Percentiles rank a stretch among this genome's conserved stretches.
Conservation (phyloP, 1,140 invertebrate species). For the Calephelis nemesis region DNA sequence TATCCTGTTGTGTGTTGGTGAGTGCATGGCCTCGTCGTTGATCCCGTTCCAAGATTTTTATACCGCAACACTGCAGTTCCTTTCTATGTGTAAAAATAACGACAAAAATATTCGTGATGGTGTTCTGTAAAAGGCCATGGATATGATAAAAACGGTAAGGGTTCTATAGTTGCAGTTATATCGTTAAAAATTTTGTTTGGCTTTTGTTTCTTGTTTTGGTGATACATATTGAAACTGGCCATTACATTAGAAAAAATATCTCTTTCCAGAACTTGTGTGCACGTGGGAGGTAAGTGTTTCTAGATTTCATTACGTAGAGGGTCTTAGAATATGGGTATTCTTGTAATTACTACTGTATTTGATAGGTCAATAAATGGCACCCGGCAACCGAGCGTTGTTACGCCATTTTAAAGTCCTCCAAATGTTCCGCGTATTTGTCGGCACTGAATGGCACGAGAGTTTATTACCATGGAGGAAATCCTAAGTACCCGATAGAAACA, state of each 20-base stretch:
- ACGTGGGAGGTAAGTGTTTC: constrained; percentile 76
- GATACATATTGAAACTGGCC: constrained; percentile 75
- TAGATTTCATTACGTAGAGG: constrained; percentile 62
- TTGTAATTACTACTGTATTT: constrained; percentile 46
- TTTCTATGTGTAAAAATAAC: constrained; percentile 69
- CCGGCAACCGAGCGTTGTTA: constrained; percentile 78
- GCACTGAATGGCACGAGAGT: constrained; percentile 54
- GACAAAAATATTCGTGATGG: constrained; percentile 75
- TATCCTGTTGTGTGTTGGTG: constrained; percentile 76
- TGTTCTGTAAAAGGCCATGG: constrained; percentile 77
- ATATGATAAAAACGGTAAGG: constrained; percentile 79
- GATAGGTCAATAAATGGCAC: constrained; percentile 77
- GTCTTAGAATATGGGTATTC: constrained; percentile 55
- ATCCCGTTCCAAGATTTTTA: constrained; percentile 70
- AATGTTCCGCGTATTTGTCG: constrained; percentile 74
- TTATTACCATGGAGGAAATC: constrained; percentile 58
- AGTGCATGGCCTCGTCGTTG: constrained; percentile 74
- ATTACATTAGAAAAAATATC: constrained; percentile 80
- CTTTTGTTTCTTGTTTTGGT: constrained; percentile 80
- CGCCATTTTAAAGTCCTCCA: constrained; percentile 78
- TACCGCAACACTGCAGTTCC: constrained; percentile 53
- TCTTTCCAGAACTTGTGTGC: constrained; percentile 78
- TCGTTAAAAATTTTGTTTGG: constrained; percentile 70
- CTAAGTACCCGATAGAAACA: constrained; percentile 50
- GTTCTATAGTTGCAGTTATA: constrained; percentile 52